These are phyloP conservation scores for Notarius lentiginosus DNA, from an alignment of 2,113 vertebrate genomes.

Conservation along the genomic window DNA sequence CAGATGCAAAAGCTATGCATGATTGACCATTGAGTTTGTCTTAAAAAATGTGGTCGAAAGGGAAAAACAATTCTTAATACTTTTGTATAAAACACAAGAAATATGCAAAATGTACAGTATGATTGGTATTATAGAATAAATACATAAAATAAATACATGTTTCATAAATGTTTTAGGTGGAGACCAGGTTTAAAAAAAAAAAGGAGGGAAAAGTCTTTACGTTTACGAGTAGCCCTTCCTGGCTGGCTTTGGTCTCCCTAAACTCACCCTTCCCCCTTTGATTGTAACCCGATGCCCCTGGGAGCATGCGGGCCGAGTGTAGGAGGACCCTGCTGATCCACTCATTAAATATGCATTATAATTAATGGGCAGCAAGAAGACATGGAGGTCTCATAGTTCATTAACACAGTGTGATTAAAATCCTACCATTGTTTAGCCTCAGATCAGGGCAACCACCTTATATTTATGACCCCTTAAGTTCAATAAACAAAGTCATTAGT, in stretches of 20 bases:
- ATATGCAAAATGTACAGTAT: not conserved
- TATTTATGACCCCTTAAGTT: not conserved
- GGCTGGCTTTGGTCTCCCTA: slow-evolving; percentile 5
- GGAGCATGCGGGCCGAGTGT: slow-evolving; percentile 24
- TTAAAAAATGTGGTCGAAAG: not conserved
- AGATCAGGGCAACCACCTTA: slow-evolving; percentile 16
- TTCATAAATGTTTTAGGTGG: not conserved
- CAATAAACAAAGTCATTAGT: slow-evolving; percentile 6
- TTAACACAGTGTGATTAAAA: slow-evolving; percentile 45
- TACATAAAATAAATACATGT: not conserved
- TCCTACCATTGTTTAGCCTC: slow-evolving; percentile 17
- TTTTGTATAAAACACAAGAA: not conserved
- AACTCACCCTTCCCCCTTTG: slow-evolving; percentile 22
- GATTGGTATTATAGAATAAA: not conserved
- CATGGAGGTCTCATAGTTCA: slow-evolving; percentile 29
- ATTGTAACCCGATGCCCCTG: slow-evolving; percentile 49
- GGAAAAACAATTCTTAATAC: not conserved
- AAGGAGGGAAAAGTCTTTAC: slow-evolving; percentile 27
- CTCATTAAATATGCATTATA: slow-evolving; percentile 56
- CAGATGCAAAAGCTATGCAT: not conserved
- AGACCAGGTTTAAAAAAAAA: not conserved
- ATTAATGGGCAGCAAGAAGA: slow-evolving; percentile 35
- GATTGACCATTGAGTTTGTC: not conserved
- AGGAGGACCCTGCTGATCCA: slow-evolving; percentile 42
- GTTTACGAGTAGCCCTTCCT: not conserved